Evolutionary conservation across 2,888 invertebrate genomes (phyloP), one percentile per base, ranked within the genome.

Genomic region (Meiosimyza platycephala): DNA sequence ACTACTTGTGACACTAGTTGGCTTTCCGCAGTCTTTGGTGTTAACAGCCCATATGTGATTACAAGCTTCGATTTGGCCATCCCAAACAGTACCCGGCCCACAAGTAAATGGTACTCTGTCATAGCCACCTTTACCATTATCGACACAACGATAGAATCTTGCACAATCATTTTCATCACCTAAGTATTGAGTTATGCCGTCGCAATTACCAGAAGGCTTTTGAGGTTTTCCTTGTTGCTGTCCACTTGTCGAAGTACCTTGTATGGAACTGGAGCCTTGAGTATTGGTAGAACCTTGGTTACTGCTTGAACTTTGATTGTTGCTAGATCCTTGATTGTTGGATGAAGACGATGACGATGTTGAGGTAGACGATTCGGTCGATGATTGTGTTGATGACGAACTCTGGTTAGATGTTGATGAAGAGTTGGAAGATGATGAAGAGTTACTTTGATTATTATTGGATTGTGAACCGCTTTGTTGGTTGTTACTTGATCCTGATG

Each of bases 131-230:
- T 85, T 82, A 6, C 88, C 88, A 55, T 88, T 85, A 71, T 87
- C 84, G 0, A 89, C 88, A 78, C 91, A 91, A n/a, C 91, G 88
- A 78, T 90, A 90, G 80, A 91, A 91, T 79, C 90, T 91, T 55
- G 85, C 87, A 76, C 91, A 91, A 75, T 91, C 88, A 6, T 83
- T 77, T 1, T 81, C 77, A 80, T 89, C 88, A 0, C 85, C 84
- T 12, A 89, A 73, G 79, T 87, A 89, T 74, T 80, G 80, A 4
- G 88, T 89, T 64, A 80, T 80, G 9, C 62, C 70, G 9, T 77
- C 75, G 71, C 84, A 84, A 7, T 71, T 72, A 5, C 79, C 82
- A 6, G 79, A 74, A 0, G 84, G 83, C 47, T 79, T 80, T 40
- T 79, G 67, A 18, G 74, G 76, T 65, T 60, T 72, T 72, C 22